phyloP scores from a whole-genome alignment of 2,888 invertebrate genomes.

The Macrophya alboannulata region DNA sequence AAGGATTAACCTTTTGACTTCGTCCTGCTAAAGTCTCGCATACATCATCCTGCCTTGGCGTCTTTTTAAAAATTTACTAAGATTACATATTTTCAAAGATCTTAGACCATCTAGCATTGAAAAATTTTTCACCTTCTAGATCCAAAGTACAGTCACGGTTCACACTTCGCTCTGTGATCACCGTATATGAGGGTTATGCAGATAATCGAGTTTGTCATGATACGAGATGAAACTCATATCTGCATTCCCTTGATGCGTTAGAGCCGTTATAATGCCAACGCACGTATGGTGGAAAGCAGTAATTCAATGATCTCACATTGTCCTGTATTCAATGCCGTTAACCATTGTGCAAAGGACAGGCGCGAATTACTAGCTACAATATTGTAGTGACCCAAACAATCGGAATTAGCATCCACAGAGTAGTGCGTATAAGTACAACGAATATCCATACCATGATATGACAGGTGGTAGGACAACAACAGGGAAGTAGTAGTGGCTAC shows the following conservation, averaged over 20 bases:
- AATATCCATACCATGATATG: neutral
- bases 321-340: neutral
- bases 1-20: conserved; percentile 18
- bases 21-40: neutral
- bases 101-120: too few species aligned
- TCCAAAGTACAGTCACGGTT: neutral
- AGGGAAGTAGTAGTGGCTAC: too few species aligned
- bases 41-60: neutral
- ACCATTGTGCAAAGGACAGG: neutral
- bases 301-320: neutral
- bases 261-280: neutral
- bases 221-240: neutral
- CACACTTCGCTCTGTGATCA: neutral
- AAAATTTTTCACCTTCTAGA: neutral
- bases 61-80: neutral
- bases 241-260: neutral
- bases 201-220: neutral
- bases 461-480: neutral
- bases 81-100: neutral
- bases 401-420: neutral
- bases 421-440: neutral
- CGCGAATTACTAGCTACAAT: neutral
- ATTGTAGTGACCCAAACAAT: neutral
- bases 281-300: neutral
- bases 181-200: neutral